Percentiles rank a stretch among this genome's conserved stretches.
These are phyloP conservation scores for Spea multiplicata DNA, from an alignment of 2,113 vertebrate genomes.

Conservation along the genomic window DNA sequence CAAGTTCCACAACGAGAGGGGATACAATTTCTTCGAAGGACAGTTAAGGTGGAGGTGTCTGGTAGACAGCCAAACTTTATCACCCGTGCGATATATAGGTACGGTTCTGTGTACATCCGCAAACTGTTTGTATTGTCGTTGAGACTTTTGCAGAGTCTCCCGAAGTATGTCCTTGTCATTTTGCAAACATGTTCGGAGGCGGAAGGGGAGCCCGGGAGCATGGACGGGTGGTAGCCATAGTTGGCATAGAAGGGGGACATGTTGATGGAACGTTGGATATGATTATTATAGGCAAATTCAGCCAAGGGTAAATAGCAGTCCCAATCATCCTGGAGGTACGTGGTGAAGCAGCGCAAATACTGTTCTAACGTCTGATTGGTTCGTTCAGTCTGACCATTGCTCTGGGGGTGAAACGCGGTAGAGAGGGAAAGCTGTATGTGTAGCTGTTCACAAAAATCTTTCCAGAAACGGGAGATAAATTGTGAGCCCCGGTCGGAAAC, in stretches of 20 bases:
- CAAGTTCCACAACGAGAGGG: too few species aligned
- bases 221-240: neutral
- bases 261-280: neutral
- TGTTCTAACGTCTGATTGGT: neutral
- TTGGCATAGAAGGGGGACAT: neutral
- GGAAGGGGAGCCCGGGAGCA: too few species aligned
- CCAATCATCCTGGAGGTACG: neutral
- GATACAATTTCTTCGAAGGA: too few species aligned
- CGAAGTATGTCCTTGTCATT: too few species aligned
- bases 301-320: neutral
- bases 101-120: too few species aligned
- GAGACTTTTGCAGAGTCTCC: too few species aligned
- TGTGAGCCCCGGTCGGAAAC: too few species aligned
- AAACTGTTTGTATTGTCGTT: too few species aligned
- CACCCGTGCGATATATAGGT: too few species aligned
- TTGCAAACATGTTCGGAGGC: too few species aligned
- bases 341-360: neutral
- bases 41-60: too few species aligned
- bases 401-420: neutral
- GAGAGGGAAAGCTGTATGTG: neutral
- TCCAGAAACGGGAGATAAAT: neutral
- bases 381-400: neutral
- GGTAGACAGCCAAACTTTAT: too few species aligned
- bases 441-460: neutral
- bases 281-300: neutral